Percentiles rank a stretch among this genome's conserved stretches.
Conservation (phyloP, 2,888 invertebrate genomes). For the Hypomecis atomaria region DNA sequence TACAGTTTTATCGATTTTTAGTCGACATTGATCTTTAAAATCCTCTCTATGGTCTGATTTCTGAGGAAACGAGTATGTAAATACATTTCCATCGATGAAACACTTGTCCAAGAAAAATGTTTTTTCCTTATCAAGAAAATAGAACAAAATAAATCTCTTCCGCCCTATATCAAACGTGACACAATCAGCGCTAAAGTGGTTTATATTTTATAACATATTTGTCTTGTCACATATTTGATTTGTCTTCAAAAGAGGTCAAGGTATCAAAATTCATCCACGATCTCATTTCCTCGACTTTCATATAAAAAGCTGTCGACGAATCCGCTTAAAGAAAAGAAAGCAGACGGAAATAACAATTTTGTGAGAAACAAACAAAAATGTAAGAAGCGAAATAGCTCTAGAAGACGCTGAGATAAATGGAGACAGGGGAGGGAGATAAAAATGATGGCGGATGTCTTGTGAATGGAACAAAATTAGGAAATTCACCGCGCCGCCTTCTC, state of each 20-base stretch:
- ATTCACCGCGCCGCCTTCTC: constrained; percentile 75
- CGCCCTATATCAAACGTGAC: constrained; percentile 26
- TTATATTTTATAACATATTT: constrained; percentile 57
- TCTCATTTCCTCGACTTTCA: constrained; percentile 79
- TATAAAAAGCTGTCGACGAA: constrained; percentile 71
- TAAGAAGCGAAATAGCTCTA: constrained; percentile 74
- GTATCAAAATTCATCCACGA: constrained; percentile 66
- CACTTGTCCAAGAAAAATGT: not conserved
- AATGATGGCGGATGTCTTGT: constrained; percentile 81
- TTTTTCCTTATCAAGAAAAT: constrained; percentile 8
- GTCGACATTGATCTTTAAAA: not conserved
- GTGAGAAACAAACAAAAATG: constrained; percentile 81
- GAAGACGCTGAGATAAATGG: constrained; percentile 77
- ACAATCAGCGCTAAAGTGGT: constrained; percentile 55
- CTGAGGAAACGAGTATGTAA: too few species aligned
- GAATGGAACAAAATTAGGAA: constrained; percentile 81
- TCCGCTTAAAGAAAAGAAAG: constrained; percentile 78
- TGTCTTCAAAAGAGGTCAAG: constrained; percentile 68
- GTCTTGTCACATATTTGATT: too few species aligned
- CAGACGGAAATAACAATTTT: constrained; percentile 82
- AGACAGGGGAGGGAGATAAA: constrained; percentile 81
- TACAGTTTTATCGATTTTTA: not conserved
- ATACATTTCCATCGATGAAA: not conserved
- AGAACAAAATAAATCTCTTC: constrained; percentile 21
- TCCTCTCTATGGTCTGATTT: too few species aligned